Evolutionary conservation across 2,888 invertebrate species (phyloP).

Genomic region (Desoria tigrina): DNA sequence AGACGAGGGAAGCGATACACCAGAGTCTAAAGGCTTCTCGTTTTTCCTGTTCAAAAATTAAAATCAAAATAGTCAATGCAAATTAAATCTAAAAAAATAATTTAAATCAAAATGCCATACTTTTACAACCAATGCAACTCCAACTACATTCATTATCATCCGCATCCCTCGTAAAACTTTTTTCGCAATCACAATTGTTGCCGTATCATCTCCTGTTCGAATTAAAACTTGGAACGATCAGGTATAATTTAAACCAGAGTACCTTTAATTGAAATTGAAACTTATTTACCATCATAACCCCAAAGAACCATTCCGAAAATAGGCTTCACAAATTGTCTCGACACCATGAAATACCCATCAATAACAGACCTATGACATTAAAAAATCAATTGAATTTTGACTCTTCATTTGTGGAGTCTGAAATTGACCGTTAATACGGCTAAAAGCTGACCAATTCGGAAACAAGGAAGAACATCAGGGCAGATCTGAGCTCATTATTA

Average conservation of each 20-base stretch:
- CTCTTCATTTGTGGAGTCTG: slow-evolving; percentile 14
- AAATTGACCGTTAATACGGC: too few relatives aligned
- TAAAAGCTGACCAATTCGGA: slow-evolving; percentile 47
- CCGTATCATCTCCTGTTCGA: background rate
- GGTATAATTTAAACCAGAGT: background rate
- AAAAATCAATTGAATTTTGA: background rate
- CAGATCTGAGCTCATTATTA: slow-evolving; percentile 36
- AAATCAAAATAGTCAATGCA: too few relatives aligned
- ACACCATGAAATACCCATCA: slow-evolving; percentile 17
- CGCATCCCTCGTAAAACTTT: slow-evolving; percentile 13
- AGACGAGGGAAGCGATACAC: background rate
- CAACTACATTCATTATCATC: slow-evolving; percentile 10
- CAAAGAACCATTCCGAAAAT: slow-evolving; percentile 3
- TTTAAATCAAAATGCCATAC: too few relatives aligned
- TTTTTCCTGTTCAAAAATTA: slow-evolving; percentile 8
- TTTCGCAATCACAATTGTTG: slow-evolving; percentile 22
- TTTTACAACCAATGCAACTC: slow-evolving; percentile 15
- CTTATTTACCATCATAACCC: background rate
- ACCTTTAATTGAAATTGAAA: background rate
- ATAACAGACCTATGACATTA: slow-evolving; percentile 13
- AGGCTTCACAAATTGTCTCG: slow-evolving; percentile 15
- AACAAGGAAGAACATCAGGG: slow-evolving; percentile 38
- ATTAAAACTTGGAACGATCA: background rate
- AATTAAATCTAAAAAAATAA: too few relatives aligned
- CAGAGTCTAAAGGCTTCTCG: background rate